A percentile compares a stretch with the other conserved stretches of the same genome.
These are phyloP conservation scores for Diuraphis noxia DNA, from an alignment of 1,140 invertebrate species.

Conservation along the genomic window DNA sequence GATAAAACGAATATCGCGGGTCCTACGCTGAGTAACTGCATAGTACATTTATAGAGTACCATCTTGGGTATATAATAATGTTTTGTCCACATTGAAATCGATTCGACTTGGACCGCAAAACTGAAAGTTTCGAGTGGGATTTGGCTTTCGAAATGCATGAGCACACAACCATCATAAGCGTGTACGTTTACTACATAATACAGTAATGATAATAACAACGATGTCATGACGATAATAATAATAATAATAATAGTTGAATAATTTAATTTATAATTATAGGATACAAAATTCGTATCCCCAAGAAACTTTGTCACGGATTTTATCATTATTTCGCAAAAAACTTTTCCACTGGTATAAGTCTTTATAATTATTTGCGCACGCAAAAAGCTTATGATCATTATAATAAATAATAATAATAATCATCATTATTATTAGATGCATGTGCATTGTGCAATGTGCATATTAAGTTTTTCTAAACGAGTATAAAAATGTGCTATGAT, in stretches of 20 bases:
- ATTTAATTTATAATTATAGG: conserved; percentile 3
- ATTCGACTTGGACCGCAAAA: neutral
- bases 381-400: conserved; percentile 10
- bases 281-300: neutral
- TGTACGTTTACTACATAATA: neutral
- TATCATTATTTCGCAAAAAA: neutral
- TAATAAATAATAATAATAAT: neutral
- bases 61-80: neutral
- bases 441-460: neutral
- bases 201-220: neutral
- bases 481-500: neutral
- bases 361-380: neutral
- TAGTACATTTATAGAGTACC: neutral
- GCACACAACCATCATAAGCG: neutral
- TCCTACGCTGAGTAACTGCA: neutral
- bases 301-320: neutral
- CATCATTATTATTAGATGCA: neutral
- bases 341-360: neutral
- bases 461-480: neutral
- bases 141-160: neutral
- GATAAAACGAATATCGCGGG: neutral
- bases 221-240: neutral
- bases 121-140: neutral
- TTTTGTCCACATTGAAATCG: neutral
- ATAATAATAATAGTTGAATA: neutral